Base-by-base conservation (phyloP, 2,113 vertebrate species). In the Malurus melanocephalus region DNA sequence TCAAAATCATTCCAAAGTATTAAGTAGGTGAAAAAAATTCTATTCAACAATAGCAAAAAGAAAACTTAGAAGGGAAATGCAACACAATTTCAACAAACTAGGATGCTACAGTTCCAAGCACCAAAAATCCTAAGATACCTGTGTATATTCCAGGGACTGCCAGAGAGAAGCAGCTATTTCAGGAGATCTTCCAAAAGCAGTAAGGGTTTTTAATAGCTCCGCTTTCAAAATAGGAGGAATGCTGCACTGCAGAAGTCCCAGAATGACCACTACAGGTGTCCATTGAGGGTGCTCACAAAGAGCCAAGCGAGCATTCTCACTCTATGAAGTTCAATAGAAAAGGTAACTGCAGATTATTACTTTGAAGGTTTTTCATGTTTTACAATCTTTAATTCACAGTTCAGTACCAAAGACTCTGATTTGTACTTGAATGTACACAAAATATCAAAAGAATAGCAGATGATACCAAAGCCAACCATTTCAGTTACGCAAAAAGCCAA, bases 281-380 rank as follows among this genome's bases (percentile, higher is more conserved):
- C 99, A 99, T 97, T 99, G 99, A 20, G 99, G 98, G 71, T 99
- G 99, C 81, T 99, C 99, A 93, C 98, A 99, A 43, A 99, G 97
- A 4, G 99, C 98, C 96, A 99, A 94, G 2, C 99, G 98, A 24
- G 99, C 99, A 33, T 99, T 99, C 94, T 99, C 99, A 96, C 99
- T 99, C 99, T 99, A 60, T 2, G 5, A 33, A 68, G 20, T 51
- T 24, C 27, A 87, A 91, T 4, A 86, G 35, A 89, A 40, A 81
- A 86, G 0, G 16, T 43, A 84, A 76, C 2, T 23, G n/a, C 9
- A 64, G 26, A 57, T 77, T 76, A 60, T 49, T 30, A 69, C n/a
- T 76, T 40, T 10, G 42, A 80, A 74, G 38, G 43, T 24, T 62
- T 61, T 55, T 80, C 40, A 27, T 7, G 7, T 53, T 0, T 68